phyloP scores from a whole-genome alignment of 1,140 invertebrate genomes.

The Drosophila nebulosa region DNA sequence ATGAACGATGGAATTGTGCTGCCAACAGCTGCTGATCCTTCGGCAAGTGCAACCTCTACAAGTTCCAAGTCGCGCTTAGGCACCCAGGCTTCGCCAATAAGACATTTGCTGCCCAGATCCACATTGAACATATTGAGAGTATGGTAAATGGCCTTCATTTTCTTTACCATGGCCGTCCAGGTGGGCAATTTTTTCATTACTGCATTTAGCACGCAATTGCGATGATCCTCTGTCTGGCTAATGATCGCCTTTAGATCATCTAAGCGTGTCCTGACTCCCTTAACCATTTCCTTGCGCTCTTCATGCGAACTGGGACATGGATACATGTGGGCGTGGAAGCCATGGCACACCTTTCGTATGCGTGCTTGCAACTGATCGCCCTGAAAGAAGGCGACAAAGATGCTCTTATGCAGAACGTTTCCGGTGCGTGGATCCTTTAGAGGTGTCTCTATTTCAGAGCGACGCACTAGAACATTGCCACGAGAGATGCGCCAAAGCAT shows the following conservation, averaged over 20 bases:
- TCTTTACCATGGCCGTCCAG: slow-evolving; percentile 93
- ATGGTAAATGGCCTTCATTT: slow-evolving; percentile 95
- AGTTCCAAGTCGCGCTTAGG: slow-evolving; percentile 90
- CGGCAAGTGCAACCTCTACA: slow-evolving; percentile 93
- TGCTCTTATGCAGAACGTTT: slow-evolving; percentile 95
- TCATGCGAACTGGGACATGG: slow-evolving; percentile 95
- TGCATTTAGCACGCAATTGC: slow-evolving; percentile 93
- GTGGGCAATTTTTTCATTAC: slow-evolving; percentile 96
- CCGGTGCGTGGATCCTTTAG: slow-evolving; percentile 92
- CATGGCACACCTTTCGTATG: slow-evolving; percentile 98
- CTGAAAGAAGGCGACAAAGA: slow-evolving; percentile 98
- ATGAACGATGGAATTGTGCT: slow-evolving; percentile 95
- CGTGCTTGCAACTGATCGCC: slow-evolving; percentile 97
- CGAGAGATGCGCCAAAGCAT: slow-evolving; percentile 98
- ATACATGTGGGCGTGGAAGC: slow-evolving; percentile 97
- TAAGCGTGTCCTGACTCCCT: slow-evolving; percentile 94
- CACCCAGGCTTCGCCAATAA: slow-evolving; percentile 98
- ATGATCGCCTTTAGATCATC: slow-evolving; percentile 97
- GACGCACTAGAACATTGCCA: slow-evolving; percentile 93
- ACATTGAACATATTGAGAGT: slow-evolving; percentile 93
- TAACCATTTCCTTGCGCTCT: slow-evolving; percentile 95
- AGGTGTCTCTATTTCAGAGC: slow-evolving; percentile 90
- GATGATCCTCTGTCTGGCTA: slow-evolving; percentile 97
- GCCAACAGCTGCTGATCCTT: slow-evolving; percentile 94
- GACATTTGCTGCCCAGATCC: slow-evolving; percentile 94